Evolutionary conservation across 2,888 invertebrate genomes (phyloP), one percentile per base, ranked within the genome.

Genomic region (Caenorhabditis macrosperma): DNA sequence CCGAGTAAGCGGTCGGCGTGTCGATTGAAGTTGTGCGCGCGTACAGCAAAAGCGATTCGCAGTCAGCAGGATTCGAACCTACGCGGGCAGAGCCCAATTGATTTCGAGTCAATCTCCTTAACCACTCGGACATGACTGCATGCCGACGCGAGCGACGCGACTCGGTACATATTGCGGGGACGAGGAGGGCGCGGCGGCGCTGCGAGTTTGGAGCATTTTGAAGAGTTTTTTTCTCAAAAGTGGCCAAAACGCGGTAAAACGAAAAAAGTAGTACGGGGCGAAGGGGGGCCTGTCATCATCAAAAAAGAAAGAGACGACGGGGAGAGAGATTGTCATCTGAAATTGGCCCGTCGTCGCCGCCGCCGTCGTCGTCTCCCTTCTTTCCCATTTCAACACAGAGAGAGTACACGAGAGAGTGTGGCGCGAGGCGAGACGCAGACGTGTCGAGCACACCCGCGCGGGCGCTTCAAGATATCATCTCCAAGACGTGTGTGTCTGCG

Each of bases 101-200:
- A 84, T 85, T 85, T 85, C 83, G 67, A 85, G 83, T 83, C 85
- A 83, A 82, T 82, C 85, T 83, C 84, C 85, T 85, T 85, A 79
- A 86, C 81, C 82, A 81, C 86, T 84, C 84, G 84, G 84, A 82
- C 83, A 83, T 77, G 80, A 80, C 80, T 80, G 80, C 80, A 69
- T 50, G 26, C 44, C 3, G 30, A 60, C 41, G 20, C 4, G n/a
- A 9, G 30, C 50, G 50, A n/a, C 33, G 30, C 26, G 50, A 54
- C 54, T 17, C 41, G n/a, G 30, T 33, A 55, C 2, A 55, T 2
- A 20, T 20, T 10, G 12, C 17, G 15, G 38, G 9, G 38, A 38
- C 15, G 9, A 33, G 33, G 2, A 17, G 46, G 3, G 46, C 5
- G 41, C 2, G 44, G 15, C 12, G 35, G 10, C 3, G 9, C 4